Evolutionary conservation across 2,888 invertebrate genomes (phyloP), one percentile per base, ranked within the genome.

Genomic region (Glaucopsyche alexis): DNA sequence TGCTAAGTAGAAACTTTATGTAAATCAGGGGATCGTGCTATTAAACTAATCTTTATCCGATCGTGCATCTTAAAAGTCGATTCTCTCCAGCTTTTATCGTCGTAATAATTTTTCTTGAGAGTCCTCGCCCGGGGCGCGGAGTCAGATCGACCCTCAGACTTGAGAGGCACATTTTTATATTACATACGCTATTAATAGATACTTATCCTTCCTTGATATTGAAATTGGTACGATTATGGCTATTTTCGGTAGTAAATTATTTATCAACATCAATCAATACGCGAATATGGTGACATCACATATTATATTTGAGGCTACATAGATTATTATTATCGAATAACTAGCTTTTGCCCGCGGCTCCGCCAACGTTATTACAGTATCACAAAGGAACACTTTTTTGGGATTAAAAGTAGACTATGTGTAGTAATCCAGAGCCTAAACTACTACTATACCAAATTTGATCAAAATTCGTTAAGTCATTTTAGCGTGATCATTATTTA

Each of bases 11-110:
- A 8, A 52, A 16, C 52, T 7, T 38, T 60, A 38, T 60, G 60
- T 29, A 60, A 60, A 60, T 60, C 29, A 60, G 29, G 0, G 13
- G 29, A 60, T 60, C 29, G 14, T 11, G 60, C 14, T 38, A 38
- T 60, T 60, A 60, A 60, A 60, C 11, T 38, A 38, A 60, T 60
- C 60, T 60, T 60, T 38, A 38, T 60, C 60, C 60, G 60, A 60
- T 60, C 60, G 16, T 19, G 55, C 19, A 60, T 60, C 60, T 29
- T 60, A 60, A 60, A 42, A 60, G 60, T 60, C 60, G 19, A 11
- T 60, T 60, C 29, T 29, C 29, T 7, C 7, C 19, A 19, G 14
- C 2, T 60, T 60, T 60, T 14, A 38, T 19, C 11, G 60, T 38
- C 60, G 13, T 60, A 7, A 60, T 60, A 60, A n/a, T n/a, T 38